These are phyloP conservation scores for Chaetophractus vellerosus DNA, from an alignment of 2,797 vertebrate species.

Conservation along the genomic window DNA sequence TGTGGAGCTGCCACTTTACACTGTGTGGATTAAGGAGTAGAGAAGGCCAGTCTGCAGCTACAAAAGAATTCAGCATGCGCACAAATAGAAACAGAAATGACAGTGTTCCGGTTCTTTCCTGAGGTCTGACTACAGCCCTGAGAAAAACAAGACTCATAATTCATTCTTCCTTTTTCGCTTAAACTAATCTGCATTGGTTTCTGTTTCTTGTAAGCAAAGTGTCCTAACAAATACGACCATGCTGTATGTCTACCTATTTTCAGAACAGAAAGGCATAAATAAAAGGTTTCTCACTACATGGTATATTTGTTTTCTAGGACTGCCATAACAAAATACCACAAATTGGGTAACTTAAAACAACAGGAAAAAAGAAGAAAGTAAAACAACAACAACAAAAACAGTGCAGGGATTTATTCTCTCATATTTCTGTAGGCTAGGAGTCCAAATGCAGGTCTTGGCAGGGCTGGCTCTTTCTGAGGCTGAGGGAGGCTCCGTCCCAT, in stretches of 20 bases:
- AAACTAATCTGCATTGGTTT: background rate
- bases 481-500: too few relatives aligned
- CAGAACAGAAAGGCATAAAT: background rate
- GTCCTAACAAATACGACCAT: background rate
- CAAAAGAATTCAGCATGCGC: background rate
- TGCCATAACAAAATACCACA: too few relatives aligned
- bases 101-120: background rate
- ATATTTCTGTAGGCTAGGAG: too few relatives aligned
- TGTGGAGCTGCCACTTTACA: background rate
- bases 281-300: background rate
- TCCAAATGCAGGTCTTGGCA: too few relatives aligned
- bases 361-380: too few relatives aligned
- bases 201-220: background rate
- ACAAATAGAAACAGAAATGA: background rate
- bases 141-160: background rate
- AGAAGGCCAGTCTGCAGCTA: background rate
- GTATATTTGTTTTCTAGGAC: too few relatives aligned
- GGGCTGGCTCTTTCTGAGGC: too few relatives aligned
- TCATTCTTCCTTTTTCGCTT: background rate
- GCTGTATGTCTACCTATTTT: constrained; percentile 21
- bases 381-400: too few relatives aligned
- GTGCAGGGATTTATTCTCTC: too few relatives aligned
- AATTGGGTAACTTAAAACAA: too few relatives aligned
- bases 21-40: background rate
- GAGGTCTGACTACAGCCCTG: background rate